Evolutionary conservation across 1,140 invertebrate species (phyloP).

Genomic region (Tenebrio molitor): DNA sequence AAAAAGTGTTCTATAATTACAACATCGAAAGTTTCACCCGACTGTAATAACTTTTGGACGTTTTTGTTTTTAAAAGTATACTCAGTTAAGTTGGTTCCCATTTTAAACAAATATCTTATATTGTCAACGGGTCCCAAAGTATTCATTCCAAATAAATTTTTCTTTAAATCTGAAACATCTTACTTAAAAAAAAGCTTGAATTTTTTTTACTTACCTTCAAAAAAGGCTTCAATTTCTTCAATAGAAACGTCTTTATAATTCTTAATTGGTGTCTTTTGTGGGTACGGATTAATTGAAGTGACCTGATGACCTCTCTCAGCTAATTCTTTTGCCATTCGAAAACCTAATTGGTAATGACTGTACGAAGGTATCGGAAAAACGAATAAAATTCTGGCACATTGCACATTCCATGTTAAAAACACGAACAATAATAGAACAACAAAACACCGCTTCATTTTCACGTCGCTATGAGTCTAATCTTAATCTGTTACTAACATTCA

Average conservation of each 20-base stretch:
- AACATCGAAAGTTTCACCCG: conserved; percentile 40
- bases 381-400: conserved; percentile 27
- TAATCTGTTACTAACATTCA: background rate
- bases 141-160: conserved; percentile 11
- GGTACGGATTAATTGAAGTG: conserved; percentile 65
- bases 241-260: conserved; percentile 16
- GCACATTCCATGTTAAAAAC: background rate
- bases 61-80: background rate
- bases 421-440: background rate
- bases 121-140: background rate
- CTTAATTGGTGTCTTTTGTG: conserved; percentile 52
- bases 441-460: no score
- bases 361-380: conserved; percentile 49
- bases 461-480: background rate
- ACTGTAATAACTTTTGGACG: conserved; percentile 21
- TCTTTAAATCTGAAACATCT: conserved; percentile 8
- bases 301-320: conserved; percentile 66
- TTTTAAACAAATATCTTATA: background rate
- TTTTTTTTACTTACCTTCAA: background rate
- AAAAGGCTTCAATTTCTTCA: background rate
- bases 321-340: conserved; percentile 63
- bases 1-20: conserved; percentile 33
- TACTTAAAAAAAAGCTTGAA: background rate
- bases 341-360: conserved; percentile 48
- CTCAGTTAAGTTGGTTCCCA: background rate